A percentile compares a stretch with the other conserved stretches of the same genome.
Evolutionary conservation across 2,797 vertebrate species (phyloP).

Genomic region (Sarcoramphus papa): DNA sequence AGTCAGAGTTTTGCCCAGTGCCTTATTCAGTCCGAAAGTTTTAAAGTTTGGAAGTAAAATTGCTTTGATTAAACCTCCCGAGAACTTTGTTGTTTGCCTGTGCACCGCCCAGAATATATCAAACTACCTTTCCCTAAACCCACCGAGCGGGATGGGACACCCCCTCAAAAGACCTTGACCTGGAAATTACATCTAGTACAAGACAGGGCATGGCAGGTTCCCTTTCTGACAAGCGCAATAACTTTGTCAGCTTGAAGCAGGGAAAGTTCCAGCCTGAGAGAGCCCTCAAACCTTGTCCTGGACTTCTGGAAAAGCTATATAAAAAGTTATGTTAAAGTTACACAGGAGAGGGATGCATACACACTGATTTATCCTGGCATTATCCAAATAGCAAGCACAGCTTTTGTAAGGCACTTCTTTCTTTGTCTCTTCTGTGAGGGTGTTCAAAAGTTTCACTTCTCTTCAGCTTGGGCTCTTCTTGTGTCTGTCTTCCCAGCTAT

Average conservation of each 20-base stretch:
- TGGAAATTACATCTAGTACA: background rate
- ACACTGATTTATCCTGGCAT: no score
- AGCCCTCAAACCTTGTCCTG: background rate
- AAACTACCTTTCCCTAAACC: no score
- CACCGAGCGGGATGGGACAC: no score
- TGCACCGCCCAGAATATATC: no score
- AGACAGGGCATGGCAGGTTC: accelerated
- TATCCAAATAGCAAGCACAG: background rate
- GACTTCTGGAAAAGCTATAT: background rate
- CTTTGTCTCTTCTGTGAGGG: background rate
- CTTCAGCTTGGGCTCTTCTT: background rate
- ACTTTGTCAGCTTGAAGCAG: background rate
- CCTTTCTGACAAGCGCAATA: background rate
- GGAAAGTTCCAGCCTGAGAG: background rate
- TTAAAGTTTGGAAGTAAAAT: no score
- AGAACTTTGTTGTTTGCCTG: no score
- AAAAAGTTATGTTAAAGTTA: background rate
- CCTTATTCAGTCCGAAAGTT: no score
- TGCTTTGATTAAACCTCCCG: no score
- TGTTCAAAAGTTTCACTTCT: background rate
- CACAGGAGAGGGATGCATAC: accelerated
- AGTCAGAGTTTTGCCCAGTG: no score
- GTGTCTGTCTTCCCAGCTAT: background rate
- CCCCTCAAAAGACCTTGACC: background rate
- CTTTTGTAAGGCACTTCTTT: background rate